Evolutionary conservation across 2,888 invertebrate species (phyloP).

Genomic region (Antheraea yamamai): DNA sequence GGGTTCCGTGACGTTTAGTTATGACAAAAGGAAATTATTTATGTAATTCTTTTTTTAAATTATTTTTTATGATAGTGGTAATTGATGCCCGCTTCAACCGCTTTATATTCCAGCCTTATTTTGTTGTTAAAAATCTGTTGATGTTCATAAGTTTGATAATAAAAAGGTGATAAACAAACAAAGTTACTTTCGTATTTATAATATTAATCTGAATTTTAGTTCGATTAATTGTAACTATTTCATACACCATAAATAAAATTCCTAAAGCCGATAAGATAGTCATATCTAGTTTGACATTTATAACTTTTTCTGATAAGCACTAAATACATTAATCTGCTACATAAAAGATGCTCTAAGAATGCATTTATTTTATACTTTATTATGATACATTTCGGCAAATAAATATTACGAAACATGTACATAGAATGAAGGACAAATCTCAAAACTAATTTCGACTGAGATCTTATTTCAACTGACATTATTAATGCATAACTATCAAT

Average conservation of each 20-base stretch:
- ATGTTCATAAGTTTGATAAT: too few relatives aligned
- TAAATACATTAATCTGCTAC: not conserved
- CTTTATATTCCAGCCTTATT: too few relatives aligned
- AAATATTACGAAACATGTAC: not conserved
- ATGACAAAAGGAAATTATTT: not conserved
- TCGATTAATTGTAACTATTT: not conserved
- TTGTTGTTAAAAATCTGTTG: too few relatives aligned
- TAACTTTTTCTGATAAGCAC: not conserved
- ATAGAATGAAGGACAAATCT: not conserved
- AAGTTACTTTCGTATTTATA: too few relatives aligned
- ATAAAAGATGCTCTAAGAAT: not conserved
- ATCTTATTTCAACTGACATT: too few relatives aligned
- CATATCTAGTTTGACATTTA: too few relatives aligned
- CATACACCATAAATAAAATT: not conserved
- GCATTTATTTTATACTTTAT: not conserved
- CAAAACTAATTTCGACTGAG: too few relatives aligned
- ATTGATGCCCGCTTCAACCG: too few relatives aligned
- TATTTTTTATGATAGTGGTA: too few relatives aligned
- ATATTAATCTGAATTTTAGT: too few relatives aligned
- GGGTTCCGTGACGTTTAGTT: conserved; percentile 27
- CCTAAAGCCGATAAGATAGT: not conserved
- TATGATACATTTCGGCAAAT: not conserved
- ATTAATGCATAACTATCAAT: not conserved
- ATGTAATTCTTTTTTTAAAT: not conserved
- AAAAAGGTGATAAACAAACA: too few relatives aligned